phyloP scores from a whole-genome alignment of 1,140 invertebrate genomes.

The Zophobas atratus region DNA sequence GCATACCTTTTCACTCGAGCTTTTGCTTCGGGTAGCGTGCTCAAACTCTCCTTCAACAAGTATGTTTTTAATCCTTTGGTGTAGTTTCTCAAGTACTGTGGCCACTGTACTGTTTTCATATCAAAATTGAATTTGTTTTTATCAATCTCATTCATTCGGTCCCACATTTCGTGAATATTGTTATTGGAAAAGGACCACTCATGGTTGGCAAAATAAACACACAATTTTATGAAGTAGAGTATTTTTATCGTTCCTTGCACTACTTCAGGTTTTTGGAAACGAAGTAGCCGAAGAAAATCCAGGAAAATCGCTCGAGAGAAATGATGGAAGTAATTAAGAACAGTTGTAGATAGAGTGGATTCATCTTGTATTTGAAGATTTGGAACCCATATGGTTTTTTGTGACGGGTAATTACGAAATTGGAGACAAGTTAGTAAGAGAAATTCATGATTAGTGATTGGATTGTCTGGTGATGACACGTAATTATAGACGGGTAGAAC shows the following conservation, averaged over 20 bases:
- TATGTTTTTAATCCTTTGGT: background rate
- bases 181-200: slow-evolving; percentile 3
- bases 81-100: background rate
- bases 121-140: slow-evolving; percentile 4
- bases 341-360: too few species aligned
- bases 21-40: background rate
- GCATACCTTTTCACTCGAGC: background rate
- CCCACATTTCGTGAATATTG: background rate
- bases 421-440: slow-evolving; percentile 68
- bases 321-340: background rate
- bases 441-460: slow-evolving; percentile 77
- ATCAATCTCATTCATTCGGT: background rate
- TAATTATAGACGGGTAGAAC: slow-evolving; percentile 79
- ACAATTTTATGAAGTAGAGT: background rate
- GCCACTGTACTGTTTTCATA: background rate
- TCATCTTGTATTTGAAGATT: slow-evolving; percentile 61
- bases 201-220: background rate
- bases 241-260: background rate
- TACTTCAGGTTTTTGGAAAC: slow-evolving; percentile 1
- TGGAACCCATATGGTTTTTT: slow-evolving; percentile 73
- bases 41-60: background rate
- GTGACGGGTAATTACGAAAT: slow-evolving; percentile 70
- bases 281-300: background rate
- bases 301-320: background rate
- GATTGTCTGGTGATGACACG: slow-evolving; percentile 77